Conservation (phyloP, 2,797 vertebrate species). For the Anas bahamensis region DNA sequence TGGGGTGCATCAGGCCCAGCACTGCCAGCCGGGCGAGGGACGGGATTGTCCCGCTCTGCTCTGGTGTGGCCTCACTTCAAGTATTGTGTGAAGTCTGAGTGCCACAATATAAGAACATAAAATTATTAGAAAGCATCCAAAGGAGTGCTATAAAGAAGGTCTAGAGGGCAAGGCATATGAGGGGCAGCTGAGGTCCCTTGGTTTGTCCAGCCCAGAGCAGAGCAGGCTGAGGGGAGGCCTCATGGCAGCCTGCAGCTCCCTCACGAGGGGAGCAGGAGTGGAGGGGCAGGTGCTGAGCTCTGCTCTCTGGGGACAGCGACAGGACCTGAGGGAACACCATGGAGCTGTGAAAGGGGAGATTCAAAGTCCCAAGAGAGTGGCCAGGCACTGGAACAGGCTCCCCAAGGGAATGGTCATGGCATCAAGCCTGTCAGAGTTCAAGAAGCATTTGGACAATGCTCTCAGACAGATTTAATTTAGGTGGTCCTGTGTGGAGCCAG, state of each 20-base stretch:
- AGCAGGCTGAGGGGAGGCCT: too few species aligned
- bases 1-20: neutral
- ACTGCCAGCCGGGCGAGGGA: neutral
- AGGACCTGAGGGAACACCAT: neutral
- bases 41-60: neutral
- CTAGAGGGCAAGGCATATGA: too few species aligned
- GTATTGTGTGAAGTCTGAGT: neutral
- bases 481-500: neutral
- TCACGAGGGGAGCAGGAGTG: too few species aligned
- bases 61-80: neutral
- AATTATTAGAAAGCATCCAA: too few species aligned
- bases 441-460: neutral
- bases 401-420: neutral
- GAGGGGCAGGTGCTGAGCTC: too few species aligned
- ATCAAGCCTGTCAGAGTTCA: neutral
- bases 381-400: neutral
- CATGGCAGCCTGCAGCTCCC: too few species aligned
- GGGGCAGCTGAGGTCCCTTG: too few species aligned
- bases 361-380: neutral
- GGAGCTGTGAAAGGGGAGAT: neutral
- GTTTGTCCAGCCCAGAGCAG: too few species aligned
- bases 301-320: too few species aligned
- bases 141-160: too few species aligned
- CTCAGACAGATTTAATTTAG: neutral
- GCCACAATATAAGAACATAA: neutral